Evolutionary conservation across 2,797 vertebrate genomes (phyloP).

Genomic region (Rhynchonycteris naso): DNA sequence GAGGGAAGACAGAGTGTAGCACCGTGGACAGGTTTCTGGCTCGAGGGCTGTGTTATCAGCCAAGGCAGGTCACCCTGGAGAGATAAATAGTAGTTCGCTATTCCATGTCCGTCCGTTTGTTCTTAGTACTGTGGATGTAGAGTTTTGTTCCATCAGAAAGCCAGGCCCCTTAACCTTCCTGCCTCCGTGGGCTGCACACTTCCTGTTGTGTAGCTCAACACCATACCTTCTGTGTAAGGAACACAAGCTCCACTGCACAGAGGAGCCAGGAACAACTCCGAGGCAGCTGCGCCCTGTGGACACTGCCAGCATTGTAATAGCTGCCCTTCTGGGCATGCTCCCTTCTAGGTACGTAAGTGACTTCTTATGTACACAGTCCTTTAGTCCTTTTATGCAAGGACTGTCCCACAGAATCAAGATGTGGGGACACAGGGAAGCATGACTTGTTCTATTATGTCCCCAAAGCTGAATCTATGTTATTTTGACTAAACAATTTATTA

Average conservation of each 20-base stretch:
- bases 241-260: background rate
- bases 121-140: background rate
- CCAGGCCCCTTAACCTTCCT: background rate
- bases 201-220: background rate
- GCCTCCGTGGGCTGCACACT: background rate
- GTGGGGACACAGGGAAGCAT: background rate
- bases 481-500: background rate
- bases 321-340: rapidly evolving
- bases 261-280: background rate
- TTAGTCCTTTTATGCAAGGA: background rate
- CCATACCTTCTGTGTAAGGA: background rate
- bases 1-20: background rate
- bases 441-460: background rate
- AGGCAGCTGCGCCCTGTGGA: too few species aligned
- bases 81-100: rapidly evolving
- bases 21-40: background rate
- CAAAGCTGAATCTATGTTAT: background rate
- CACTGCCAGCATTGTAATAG: background rate
- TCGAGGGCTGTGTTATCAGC: background rate
- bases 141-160: background rate
- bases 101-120: background rate
- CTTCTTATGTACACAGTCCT: rapidly evolving
- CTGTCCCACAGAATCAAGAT: background rate
- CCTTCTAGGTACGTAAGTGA: background rate
- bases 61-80: background rate